A percentile compares a stretch with the other conserved stretches of the same genome.
These are phyloP conservation scores for Enteromius mattozi DNA, from an alignment of 2,797 vertebrate species.

Conservation along the genomic window DNA sequence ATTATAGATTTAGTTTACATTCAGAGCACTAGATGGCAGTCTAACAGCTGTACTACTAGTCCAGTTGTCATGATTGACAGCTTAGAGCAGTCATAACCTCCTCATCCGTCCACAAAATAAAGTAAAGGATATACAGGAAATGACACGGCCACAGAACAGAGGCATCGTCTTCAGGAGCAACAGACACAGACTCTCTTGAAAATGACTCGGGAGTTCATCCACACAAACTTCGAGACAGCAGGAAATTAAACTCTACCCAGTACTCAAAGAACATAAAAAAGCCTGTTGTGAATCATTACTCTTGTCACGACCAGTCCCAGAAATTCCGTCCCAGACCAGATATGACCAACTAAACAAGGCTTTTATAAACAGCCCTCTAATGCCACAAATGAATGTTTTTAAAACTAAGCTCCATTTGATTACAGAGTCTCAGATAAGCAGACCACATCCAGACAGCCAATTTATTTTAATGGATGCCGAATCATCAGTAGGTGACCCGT, in stretches of 20 bases:
- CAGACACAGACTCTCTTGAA: not conserved
- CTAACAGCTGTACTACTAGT: conserved; percentile 54
- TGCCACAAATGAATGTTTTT: conserved; percentile 36
- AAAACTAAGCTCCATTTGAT: conserved; percentile 47
- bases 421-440: conserved; percentile 53
- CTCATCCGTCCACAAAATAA: conserved; percentile 29
- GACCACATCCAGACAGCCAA: conserved; percentile 28
- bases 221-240: not conserved
- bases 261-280: not conserved
- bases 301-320: not conserved
- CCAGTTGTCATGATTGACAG: conserved; percentile 21
- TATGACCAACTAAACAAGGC: not conserved
- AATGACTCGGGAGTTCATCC: not conserved
- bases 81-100: conserved; percentile 30
- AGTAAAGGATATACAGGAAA: conserved; percentile 34
- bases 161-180: not conserved
- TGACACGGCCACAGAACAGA: conserved; percentile 25
- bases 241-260: conserved; percentile 4
- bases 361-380: not conserved
- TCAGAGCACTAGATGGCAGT: conserved; percentile 73
- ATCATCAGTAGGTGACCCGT: conserved; percentile 29
- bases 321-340: not conserved
- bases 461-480: conserved; percentile 39
- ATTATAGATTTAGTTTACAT: not conserved
- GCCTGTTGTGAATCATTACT: not conserved